phyloP scores from a whole-genome alignment of 2,888 invertebrate genomes.

The Drosophila maculinotata region DNA sequence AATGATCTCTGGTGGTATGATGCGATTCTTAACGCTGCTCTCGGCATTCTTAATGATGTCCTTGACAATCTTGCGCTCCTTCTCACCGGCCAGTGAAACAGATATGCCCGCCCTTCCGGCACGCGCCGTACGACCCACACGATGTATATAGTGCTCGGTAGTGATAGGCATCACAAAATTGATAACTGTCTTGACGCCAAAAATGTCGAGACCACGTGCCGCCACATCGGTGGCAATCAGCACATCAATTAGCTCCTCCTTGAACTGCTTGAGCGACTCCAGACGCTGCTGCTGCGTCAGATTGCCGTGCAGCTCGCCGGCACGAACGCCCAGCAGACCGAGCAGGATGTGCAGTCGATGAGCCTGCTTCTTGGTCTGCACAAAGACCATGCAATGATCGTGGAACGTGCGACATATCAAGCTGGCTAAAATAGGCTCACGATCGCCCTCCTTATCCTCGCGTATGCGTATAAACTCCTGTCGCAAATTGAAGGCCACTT shows the following conservation, averaged over 20 bases:
- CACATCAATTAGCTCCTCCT: conserved; percentile 93
- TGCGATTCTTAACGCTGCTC: conserved; percentile 93
- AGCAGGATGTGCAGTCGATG: conserved; percentile 96
- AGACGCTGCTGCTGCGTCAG: conserved; percentile 97
- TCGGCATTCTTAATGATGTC: conserved; percentile 94
- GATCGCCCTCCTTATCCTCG: conserved; percentile 94
- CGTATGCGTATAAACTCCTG: conserved; percentile 98
- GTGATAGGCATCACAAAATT: conserved; percentile 98
- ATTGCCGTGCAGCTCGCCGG: conserved; percentile 96
- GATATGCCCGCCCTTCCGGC: conserved; percentile 97
- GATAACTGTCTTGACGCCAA: conserved; percentile 98
- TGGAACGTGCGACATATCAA: conserved; percentile 95
- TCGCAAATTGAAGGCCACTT: conserved; percentile 96
- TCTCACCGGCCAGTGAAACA: conserved; percentile 97
- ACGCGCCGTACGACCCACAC: conserved; percentile 97
- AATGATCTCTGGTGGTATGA: conserved; percentile 95
- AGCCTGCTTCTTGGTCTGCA: conserved; percentile 98
- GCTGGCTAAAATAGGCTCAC: conserved; percentile 95
- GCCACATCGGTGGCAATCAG: conserved; percentile 98
- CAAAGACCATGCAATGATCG: conserved; percentile 96
- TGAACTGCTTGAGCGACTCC: conserved; percentile 94
- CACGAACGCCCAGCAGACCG: conserved; percentile 94
- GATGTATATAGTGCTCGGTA: conserved; percentile 98
- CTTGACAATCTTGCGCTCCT: conserved; percentile 95
- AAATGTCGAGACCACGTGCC: conserved; percentile 96